Conservation (phyloP, 2,113 vertebrate genomes). For the Oryzias melastigma region DNA sequence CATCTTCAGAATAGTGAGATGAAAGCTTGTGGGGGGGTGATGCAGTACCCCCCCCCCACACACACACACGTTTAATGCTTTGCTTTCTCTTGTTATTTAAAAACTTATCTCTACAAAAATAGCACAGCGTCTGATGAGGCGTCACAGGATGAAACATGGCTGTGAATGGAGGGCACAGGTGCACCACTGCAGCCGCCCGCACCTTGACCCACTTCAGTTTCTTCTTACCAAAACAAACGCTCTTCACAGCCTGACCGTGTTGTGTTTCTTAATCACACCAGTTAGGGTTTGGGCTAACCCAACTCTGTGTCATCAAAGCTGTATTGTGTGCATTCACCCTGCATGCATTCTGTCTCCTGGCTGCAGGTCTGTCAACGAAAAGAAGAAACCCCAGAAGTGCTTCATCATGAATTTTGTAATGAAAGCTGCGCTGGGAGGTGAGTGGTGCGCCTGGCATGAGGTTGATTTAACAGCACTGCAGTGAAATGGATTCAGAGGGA, state of each 20-base stretch:
- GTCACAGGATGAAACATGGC: constrained; percentile 24
- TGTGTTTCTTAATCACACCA: constrained; percentile 15
- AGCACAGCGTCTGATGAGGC: no score
- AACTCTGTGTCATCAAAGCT: constrained; percentile 9
- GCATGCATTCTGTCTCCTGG: constrained; percentile 55
- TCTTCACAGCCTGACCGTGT: no score
- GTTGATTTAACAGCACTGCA: constrained; percentile 75
- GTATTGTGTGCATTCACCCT: constrained; percentile 26
- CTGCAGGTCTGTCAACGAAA: constrained; percentile 60
- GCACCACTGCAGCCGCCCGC: constrained; percentile 17
- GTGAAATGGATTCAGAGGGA: constrained; percentile 62
- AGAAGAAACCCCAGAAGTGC: constrained; percentile 66
- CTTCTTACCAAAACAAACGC: neutral
- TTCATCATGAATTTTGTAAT: constrained; percentile 79
- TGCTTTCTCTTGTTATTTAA: no score
- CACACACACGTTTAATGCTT: no score
- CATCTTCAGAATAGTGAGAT: no score
- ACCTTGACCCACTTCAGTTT: constrained; percentile 17
- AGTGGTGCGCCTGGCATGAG: constrained; percentile 55
- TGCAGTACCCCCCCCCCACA: no score
- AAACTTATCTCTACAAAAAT: no score
- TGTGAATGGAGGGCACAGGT: constrained; percentile 56
- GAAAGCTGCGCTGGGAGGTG: constrained; percentile 77
- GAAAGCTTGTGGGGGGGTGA: no score
- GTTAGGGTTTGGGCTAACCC: constrained; percentile 12